These are phyloP conservation scores for Rhagoletis pomonella DNA, from an alignment of 1,140 invertebrate species.

Conservation along the genomic window DNA sequence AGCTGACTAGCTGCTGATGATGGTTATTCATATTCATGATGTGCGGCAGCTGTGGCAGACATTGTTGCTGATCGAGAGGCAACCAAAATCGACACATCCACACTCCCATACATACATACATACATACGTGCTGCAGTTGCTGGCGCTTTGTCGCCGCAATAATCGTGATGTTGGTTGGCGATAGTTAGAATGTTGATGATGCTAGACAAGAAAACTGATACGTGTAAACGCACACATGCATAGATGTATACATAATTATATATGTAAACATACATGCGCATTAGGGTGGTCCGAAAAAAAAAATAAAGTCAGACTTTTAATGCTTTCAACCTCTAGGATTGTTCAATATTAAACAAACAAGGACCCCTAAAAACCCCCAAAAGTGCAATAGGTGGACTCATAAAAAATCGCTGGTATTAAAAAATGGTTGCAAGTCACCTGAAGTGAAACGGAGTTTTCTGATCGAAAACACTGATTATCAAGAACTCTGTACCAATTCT, in stretches of 20 bases:
- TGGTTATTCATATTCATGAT: slow-evolving; percentile 6
- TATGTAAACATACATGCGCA: not conserved
- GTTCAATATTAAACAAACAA: too few species aligned
- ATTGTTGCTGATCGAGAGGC: not conserved
- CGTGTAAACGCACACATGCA: not conserved
- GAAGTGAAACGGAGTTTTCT: too few species aligned
- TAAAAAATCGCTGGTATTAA: too few species aligned
- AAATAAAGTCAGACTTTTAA: too few species aligned
- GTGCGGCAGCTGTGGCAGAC: not conserved
- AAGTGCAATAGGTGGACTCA: too few species aligned
- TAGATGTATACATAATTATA: not conserved
- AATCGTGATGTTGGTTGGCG: slow-evolving; percentile 28
- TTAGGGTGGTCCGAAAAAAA: too few species aligned
- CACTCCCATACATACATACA: not conserved
- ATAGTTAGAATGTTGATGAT: slow-evolving; percentile 44
- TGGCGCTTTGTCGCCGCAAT: not conserved
- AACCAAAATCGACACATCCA: not conserved
- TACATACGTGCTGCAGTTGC: not conserved
- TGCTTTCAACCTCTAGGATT: too few species aligned
- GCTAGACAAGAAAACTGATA: slow-evolving; percentile 22
- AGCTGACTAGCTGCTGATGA: slow-evolving; percentile 35
- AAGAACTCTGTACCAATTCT: too few species aligned
- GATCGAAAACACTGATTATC: too few species aligned
- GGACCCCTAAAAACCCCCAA: too few species aligned
- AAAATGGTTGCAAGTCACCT: too few species aligned